Evolutionary conservation across 2,888 invertebrate species (phyloP).

Genomic region (Poecilobothrus nobilitatus): DNA sequence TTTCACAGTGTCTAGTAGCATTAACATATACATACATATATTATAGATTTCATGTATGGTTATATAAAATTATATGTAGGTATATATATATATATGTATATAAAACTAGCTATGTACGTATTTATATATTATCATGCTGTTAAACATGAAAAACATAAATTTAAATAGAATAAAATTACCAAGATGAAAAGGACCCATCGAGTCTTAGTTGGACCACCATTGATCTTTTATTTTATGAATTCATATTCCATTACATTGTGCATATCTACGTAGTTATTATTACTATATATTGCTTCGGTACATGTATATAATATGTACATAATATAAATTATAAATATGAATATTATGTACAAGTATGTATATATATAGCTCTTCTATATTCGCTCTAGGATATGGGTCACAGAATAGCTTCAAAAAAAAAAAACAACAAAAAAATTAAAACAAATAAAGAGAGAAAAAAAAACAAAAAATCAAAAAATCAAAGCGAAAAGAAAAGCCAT

Average conservation of each 20-base stretch:
- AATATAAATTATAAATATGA: too few species aligned
- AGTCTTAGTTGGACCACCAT: background rate
- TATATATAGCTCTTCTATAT: background rate
- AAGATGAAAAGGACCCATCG: background rate
- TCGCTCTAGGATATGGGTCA: background rate
- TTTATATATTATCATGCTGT: too few species aligned
- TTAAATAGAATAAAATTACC: background rate
- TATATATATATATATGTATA: too few species aligned
- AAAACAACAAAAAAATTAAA: too few species aligned
- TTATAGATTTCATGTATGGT: too few species aligned
- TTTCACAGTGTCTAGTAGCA: too few species aligned
- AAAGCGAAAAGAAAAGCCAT: background rate
- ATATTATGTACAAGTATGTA: background rate
- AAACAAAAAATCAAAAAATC: background rate
- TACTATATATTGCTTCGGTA: background rate
- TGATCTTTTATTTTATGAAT: slow-evolving; percentile 1
- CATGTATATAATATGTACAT: too few species aligned
- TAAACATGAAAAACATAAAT: background rate
- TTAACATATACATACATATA: too few species aligned
- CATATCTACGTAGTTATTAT: background rate
- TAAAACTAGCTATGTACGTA: too few species aligned
- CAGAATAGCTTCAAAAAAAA: background rate
- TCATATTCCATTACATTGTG: background rate
- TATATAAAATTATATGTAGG: too few species aligned
- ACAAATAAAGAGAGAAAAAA: too few species aligned